phyloP scores from a whole-genome alignment of 2,113 vertebrate species.

The Sphyrna mokarran region DNA sequence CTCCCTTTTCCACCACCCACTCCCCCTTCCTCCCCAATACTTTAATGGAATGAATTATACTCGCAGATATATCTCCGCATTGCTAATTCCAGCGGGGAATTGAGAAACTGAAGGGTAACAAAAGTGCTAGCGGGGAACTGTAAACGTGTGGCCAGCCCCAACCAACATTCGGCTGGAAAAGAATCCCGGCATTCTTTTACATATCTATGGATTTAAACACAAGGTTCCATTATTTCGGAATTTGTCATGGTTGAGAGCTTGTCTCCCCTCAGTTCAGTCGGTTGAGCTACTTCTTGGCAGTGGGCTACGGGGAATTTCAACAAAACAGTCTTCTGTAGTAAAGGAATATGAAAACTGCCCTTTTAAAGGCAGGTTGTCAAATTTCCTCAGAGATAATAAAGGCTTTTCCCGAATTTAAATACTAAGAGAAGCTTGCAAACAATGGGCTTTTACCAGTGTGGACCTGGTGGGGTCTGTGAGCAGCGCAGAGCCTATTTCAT shows the following conservation, averaged over 20 bases:
- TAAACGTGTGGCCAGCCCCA: background rate
- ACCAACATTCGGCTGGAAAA: background rate
- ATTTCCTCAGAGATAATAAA: slow-evolving; percentile 30
- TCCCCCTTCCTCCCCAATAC: background rate
- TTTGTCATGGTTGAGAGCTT: slow-evolving; percentile 30
- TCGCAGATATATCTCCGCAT: background rate
- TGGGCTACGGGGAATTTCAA: background rate
- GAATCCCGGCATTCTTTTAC: slow-evolving; percentile 5
- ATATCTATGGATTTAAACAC: slow-evolving; percentile 25
- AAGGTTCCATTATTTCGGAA: slow-evolving; percentile 27
- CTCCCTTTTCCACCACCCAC: too few relatives aligned
- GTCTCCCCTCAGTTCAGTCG: background rate
- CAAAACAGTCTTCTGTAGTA: slow-evolving; percentile 20
- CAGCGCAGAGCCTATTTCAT: slow-evolving; percentile 8
- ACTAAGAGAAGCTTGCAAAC: slow-evolving; percentile 23
- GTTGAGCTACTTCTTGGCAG: slow-evolving; percentile 10
- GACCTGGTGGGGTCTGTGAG: slow-evolving; percentile 24
- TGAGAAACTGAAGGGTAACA: background rate
- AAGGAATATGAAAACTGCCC: slow-evolving; percentile 35
- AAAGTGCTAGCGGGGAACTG: background rate
- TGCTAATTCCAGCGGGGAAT: background rate
- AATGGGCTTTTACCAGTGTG: slow-evolving; percentile 8
- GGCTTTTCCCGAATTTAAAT: slow-evolving; percentile 33
- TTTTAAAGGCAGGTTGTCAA: slow-evolving; percentile 36
- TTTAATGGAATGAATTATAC: background rate